Evolutionary conservation across 2,113 vertebrate genomes (phyloP).

Genomic region (Pygoscelis adeliae): DNA sequence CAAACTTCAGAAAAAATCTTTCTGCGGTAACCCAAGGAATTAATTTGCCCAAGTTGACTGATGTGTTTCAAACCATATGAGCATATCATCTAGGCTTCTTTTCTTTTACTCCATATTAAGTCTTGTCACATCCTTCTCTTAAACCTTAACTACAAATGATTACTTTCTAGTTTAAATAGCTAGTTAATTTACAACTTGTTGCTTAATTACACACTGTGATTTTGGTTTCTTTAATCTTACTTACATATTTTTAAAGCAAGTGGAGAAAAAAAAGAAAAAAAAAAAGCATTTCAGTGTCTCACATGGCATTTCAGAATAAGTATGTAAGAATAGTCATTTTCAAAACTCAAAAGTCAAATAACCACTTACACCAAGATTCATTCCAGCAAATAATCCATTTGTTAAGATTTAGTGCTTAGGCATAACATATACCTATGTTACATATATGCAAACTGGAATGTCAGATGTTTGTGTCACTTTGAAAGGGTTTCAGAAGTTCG

Average conservation of each 20-base stretch:
- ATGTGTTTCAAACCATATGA: neutral
- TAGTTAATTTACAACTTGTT: neutral
- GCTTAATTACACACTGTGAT: accelerated
- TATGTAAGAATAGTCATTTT: accelerated
- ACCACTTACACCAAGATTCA: neutral
- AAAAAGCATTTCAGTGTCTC: neutral
- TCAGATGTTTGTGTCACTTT: neutral
- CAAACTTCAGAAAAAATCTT: neutral
- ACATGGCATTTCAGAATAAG: neutral
- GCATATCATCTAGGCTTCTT: neutral
- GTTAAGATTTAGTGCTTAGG: neutral
- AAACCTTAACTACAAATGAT: neutral
- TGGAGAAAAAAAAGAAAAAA: neutral
- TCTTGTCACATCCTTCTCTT: neutral
- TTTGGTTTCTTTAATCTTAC: neutral
- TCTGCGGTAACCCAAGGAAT: neutral
- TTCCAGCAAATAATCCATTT: neutral
- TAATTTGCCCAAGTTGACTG: neutral
- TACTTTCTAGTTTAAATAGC: neutral
- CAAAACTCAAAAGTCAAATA: neutral
- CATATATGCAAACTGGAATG: neutral
- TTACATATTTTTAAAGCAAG: neutral
- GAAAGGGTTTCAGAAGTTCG: neutral
- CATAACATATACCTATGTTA: neutral
- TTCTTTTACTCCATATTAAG: neutral